These are phyloP conservation scores for Luidia sarsii DNA, from an alignment of 53 echinoderm and acorn worm genomes.

Conservation along the genomic window DNA sequence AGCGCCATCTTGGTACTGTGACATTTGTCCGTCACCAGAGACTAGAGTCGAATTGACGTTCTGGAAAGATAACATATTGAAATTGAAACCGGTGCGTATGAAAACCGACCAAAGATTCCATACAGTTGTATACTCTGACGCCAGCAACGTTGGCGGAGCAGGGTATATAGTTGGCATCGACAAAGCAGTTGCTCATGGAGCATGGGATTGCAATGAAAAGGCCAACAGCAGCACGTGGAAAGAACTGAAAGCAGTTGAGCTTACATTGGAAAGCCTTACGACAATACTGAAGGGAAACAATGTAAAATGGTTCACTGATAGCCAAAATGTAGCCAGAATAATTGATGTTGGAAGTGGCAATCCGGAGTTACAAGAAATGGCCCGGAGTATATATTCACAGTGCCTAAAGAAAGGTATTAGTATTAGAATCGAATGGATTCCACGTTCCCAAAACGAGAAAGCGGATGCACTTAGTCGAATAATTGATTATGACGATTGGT, in stretches of 20 bases:
- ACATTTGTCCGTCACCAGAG: neutral
- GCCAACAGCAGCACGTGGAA: constrained; percentile 5
- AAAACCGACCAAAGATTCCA: neutral
- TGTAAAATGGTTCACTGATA: constrained; percentile 33
- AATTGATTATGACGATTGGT: constrained; percentile 38
- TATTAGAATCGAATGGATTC: constrained; percentile 24
- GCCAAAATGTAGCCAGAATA: constrained; percentile 24
- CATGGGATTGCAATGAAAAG: neutral
- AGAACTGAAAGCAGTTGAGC: constrained; percentile 21
- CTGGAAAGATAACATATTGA: neutral
- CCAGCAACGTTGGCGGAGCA: constrained; percentile 1
- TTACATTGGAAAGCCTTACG: neutral
- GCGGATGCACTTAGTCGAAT: constrained; percentile 20
- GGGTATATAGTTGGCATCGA: neutral
- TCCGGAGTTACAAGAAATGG: neutral
- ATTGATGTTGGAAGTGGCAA: constrained; percentile 25
- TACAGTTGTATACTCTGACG: constrained; percentile 8
- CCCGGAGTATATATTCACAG: neutral
- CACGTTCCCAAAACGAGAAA: constrained; percentile 7
- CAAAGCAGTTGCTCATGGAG: neutral
- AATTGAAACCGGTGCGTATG: neutral
- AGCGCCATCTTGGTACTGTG: neutral
- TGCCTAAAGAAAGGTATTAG: neutral
- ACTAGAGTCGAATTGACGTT: neutral
- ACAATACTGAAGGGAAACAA: neutral